Percentiles rank a stretch among this genome's conserved stretches.
phyloP scores from a whole-genome alignment of 2,888 invertebrate species.

The Leptogaster cylindrica region DNA sequence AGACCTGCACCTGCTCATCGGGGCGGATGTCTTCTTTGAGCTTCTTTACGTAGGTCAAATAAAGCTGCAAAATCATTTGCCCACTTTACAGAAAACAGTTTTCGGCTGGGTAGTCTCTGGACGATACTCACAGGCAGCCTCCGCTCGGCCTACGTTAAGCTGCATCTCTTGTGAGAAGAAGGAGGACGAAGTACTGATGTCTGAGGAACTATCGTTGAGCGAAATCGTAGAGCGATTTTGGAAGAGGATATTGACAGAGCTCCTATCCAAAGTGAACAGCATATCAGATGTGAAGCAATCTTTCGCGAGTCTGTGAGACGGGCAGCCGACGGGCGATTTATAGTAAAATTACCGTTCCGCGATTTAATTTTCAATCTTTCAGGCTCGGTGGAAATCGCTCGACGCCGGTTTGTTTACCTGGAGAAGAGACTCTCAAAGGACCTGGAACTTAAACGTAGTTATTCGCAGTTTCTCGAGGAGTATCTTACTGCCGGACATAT shows the following conservation, averaged over 20 bases:
- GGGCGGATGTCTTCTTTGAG: conserved; percentile 2
- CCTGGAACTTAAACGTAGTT: not conserved
- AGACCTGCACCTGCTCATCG: conserved; percentile 12
- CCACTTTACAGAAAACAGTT: conserved; percentile 11
- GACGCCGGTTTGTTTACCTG: not conserved
- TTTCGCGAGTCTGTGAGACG: not conserved
- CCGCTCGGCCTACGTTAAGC: not conserved
- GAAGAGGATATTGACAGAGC: not conserved
- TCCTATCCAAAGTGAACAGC: not conserved
- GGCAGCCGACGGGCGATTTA: not conserved
- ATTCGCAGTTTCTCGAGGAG: not conserved
- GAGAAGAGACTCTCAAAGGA: not conserved
- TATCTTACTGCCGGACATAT: not conserved
- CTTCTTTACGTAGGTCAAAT: not conserved
- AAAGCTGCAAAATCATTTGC: not conserved
- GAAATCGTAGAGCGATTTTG: conserved; percentile 17
- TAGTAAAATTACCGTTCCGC: not conserved
- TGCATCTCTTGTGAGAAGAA: not conserved
- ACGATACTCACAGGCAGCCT: not conserved
- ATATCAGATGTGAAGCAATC: not conserved
- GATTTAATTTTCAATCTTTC: not conserved
- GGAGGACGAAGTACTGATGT: not conserved
- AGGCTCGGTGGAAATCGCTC: not conserved
- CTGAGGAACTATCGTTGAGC: not conserved
- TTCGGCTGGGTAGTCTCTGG: conserved; percentile 10